These are phyloP conservation scores for Tetranychus urticae DNA, from an alignment of 1,140 invertebrate genomes.

Conservation along the genomic window DNA sequence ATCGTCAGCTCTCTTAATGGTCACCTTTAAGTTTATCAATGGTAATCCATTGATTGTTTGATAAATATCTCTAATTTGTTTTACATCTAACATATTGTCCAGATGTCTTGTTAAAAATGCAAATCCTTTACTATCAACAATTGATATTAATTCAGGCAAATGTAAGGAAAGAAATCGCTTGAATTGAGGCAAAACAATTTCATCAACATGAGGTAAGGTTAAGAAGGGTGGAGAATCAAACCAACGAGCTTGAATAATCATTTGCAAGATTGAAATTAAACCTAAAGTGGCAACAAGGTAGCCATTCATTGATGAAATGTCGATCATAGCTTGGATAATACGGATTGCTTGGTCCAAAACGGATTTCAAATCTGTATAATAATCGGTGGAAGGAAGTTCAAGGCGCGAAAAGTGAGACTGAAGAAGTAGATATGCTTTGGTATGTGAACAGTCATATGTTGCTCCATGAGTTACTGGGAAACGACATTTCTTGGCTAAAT, in stretches of 20 bases:
- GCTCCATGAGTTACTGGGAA: slow-evolving; percentile 38
- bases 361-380: slow-evolving; percentile 83
- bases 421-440: slow-evolving; percentile 74
- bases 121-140: slow-evolving; percentile 17
- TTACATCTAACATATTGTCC: background rate
- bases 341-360: slow-evolving; percentile 86
- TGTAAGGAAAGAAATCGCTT: slow-evolving; percentile 9
- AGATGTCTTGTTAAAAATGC: background rate
- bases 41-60: background rate
- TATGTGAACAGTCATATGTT: slow-evolving; percentile 63
- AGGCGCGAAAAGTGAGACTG: slow-evolving; percentile 73
- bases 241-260: slow-evolving; percentile 80
- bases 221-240: slow-evolving; percentile 51
- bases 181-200: slow-evolving; percentile 19
- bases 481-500: slow-evolving; percentile 51
- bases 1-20: background rate
- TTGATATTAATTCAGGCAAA: slow-evolving; percentile 29
- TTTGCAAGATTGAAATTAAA: slow-evolving; percentile 40
- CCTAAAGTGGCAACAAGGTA: slow-evolving; percentile 57
- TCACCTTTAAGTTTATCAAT: background rate
- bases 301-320: slow-evolving; percentile 63
- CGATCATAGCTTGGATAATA: slow-evolving; percentile 90
- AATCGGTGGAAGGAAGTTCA: slow-evolving; percentile 67
- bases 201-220: slow-evolving; percentile 52
- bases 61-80: background rate